Base-by-base conservation (phyloP, 2,113 vertebrate species). In the Cranoglanis bouderius region DNA sequence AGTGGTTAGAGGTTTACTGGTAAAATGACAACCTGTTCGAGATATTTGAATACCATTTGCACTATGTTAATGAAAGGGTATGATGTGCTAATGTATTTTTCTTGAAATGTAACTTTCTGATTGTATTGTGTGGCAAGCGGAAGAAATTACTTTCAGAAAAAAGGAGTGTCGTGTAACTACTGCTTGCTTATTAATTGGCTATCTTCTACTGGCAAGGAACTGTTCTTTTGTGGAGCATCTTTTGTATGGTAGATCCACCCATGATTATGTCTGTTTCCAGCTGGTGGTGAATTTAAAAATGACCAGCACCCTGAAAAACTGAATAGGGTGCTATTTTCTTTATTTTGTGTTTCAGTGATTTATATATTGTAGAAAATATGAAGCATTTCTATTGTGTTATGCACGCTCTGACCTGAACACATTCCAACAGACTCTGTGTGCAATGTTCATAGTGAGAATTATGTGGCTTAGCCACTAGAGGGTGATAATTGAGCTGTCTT, bases 391-490 rank as follows among this genome's bases (percentile, higher is more conserved):
- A 49, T 16, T 78, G 4, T 78, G 10, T 29, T 86, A 89, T 74
- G 40, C 26, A n/a, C n/a, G 75, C 57, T 46, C 35, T 29, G 84
- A 74, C 19, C 67, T 74, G 38, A 32, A 40, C 43, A 13, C 24
- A 29, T 13, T 63, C 40, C n/a, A 59, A 49, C 46, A 49, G 10
- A 35, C 16, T 38, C 51, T 49, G 35, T 26, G 24, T 19, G 24
- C 4, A 13, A 77, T 32, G 72, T 88, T 32, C 61, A 46, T 40
- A 65, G 16, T 72, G 63, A 85, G 55, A 35, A 57, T 21, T 10
- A 46, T 74, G 40, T 26, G n/a, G 13, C 53, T 81, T 78, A 32
- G 18, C 90, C 91, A 89, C 90, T 88, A 92, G 90, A 88, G 90
- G 90, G 90, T 77, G 57, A 51, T 85, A 86, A 89, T n/a, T 40